These are phyloP conservation scores for Pleuronectes platessa DNA, from an alignment of 2,113 vertebrate species.

Conservation along the genomic window DNA sequence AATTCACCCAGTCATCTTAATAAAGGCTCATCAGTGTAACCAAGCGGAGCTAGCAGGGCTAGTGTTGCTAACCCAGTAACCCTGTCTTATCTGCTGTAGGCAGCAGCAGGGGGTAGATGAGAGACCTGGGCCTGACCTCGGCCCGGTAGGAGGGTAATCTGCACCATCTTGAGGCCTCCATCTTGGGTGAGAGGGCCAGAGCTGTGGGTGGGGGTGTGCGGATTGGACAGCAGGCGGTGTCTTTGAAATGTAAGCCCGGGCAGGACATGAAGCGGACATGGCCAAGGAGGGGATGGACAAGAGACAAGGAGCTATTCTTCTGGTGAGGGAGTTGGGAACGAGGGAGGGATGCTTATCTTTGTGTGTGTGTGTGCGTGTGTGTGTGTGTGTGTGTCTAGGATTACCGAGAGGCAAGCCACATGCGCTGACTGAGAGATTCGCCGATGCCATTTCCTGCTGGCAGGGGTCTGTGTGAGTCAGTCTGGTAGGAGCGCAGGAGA, in stretches of 20 bases:
- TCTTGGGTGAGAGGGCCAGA: constrained; percentile 39
- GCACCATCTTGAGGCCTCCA: constrained; percentile 51
- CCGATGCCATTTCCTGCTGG: constrained; percentile 82
- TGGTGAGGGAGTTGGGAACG: constrained; percentile 22
- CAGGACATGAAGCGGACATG: constrained; percentile 67
- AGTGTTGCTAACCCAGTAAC: constrained; percentile 44
- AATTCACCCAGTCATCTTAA: constrained; percentile 78
- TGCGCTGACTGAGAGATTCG: constrained; percentile 80
- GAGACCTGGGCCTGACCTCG: constrained; percentile 63
- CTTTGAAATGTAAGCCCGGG: constrained; percentile 78
- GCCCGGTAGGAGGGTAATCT: constrained; percentile 51
- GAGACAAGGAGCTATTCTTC: constrained; percentile 76
- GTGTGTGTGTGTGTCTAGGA: constrained; percentile 44
- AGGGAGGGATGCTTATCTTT: constrained; percentile 62
- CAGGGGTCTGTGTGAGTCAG: constrained; percentile 84
- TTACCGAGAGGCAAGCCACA: constrained; percentile 95
- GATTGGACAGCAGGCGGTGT: constrained; percentile 55
- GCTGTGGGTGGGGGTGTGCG: constrained; percentile 35
- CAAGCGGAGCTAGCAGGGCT: constrained; percentile 51
- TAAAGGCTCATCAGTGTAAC: constrained; percentile 73
- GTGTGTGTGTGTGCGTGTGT: not conserved
- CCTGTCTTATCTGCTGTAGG: constrained; percentile 55
- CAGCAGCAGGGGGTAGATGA: constrained; percentile 2
- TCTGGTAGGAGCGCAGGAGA: constrained; percentile 89
- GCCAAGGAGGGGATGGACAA: constrained; percentile 45